Base-by-base conservation (phyloP, 2,888 invertebrate species). In the Lottia scabra region DNA sequence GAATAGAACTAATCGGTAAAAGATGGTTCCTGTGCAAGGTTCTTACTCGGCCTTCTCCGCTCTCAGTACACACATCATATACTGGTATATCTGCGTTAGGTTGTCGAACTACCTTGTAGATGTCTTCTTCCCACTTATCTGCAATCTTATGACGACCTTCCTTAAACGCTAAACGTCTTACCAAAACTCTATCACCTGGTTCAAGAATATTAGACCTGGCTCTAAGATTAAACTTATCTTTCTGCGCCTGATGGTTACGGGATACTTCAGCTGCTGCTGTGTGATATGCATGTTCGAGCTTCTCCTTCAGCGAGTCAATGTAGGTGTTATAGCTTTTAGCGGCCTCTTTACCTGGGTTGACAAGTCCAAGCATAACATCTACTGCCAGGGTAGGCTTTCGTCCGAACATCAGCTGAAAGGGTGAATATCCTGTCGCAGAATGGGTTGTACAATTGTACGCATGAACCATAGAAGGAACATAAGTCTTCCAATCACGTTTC, bases 21-120 rank as follows among this genome's bases (percentile, higher is more conserved):
- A 43, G 43, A 38, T 66, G 66, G 16, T 66, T 66, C 44, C 43
- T 13, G 43, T 66, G 66, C 16, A 66, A 15, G 38, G 66, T 66
- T 27, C 43, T 1, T 19, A 44, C 19, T 12, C 38, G 8, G 15
- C 66, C 15, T 66, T 66, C 66, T 43, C 66, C 66, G 45, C 16
- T 38, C 27, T 66, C 66, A 16, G n/a, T 66, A 43, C 19, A 45
- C 10, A 66, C 19, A 43, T 44, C 43, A 44, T 23, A 66, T n/a
- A 66, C 65, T 65, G 65, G 65, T 38, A 65, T 65, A n/a, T 26
- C 66, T 19, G 16, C 23, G 66, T 43, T 66, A 26, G 26, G 64
- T 27, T 64, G 64, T n/a, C 13, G 16, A 10, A 64, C 30, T 23
- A 64, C 64, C 30, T 30, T 30, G 30, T 30, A 2, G 30, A 30